phyloP scores from a whole-genome alignment of 2,888 invertebrate genomes.

The Synergus itoensis region DNA sequence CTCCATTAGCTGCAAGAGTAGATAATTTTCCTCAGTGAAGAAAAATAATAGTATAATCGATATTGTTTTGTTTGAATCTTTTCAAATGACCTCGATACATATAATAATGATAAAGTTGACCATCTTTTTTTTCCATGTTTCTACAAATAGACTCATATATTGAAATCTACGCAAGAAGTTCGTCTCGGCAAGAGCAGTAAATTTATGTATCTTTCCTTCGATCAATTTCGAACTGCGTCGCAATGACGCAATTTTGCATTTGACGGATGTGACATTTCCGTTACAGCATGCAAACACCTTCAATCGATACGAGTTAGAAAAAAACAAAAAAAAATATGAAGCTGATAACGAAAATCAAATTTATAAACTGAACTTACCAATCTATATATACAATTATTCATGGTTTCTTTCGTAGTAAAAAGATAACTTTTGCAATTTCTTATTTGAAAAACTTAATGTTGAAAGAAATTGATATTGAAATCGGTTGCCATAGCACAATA shows the following conservation, averaged over 20 bases:
- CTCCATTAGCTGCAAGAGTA: too few species aligned
- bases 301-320: neutral
- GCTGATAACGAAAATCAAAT: neutral
- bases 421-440: too few species aligned
- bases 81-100: neutral
- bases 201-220: neutral
- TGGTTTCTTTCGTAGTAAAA: too few species aligned
- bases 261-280: constrained; percentile 3
- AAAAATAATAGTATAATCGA: neutral
- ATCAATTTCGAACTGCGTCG: neutral
- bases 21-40: neutral
- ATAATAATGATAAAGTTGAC: neutral
- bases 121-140: neutral
- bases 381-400: neutral
- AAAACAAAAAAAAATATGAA: neutral
- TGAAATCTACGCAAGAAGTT: neutral
- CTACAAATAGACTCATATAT: neutral
- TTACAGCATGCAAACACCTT: neutral
- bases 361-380: neutral
- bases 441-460: too few species aligned
- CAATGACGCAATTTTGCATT: constrained; percentile 4
- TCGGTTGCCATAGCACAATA: too few species aligned
- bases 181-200: neutral
- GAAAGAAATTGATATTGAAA: neutral
- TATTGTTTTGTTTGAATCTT: neutral